Evolutionary conservation across 2,113 vertebrate genomes (phyloP).

Genomic region (Mesoclemmys tuberculata): DNA sequence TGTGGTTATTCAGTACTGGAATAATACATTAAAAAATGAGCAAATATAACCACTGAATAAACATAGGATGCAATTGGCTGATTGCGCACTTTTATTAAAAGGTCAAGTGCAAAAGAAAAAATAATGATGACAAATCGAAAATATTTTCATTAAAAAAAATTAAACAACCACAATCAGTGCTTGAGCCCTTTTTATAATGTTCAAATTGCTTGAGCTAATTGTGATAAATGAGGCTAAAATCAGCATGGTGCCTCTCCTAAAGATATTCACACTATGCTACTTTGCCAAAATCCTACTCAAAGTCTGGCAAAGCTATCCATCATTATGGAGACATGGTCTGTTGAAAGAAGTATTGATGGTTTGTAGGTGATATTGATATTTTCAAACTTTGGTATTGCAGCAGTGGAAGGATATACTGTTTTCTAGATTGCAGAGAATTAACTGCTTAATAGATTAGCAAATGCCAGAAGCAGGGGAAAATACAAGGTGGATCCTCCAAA

Average conservation of each 20-base stretch:
- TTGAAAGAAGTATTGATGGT: background rate
- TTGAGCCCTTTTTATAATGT: conserved; percentile 5
- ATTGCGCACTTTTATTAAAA: conserved; percentile 46
- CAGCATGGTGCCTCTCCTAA: background rate
- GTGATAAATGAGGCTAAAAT: conserved; percentile 34
- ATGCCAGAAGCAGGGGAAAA: background rate
- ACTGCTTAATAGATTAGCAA: background rate
- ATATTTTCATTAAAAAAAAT: conserved; percentile 58
- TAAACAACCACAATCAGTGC: conserved; percentile 5
- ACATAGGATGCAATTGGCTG: background rate
- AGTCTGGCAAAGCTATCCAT: conserved; percentile 17
- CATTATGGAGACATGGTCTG: background rate
- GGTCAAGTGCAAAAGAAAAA: conserved; percentile 56
- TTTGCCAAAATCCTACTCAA: conserved; percentile 3
- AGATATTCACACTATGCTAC: background rate
- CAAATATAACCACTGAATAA: conserved; percentile 28
- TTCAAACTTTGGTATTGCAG: background rate
- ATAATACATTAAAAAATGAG: background rate
- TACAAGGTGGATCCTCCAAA: background rate
- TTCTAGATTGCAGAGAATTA: background rate
- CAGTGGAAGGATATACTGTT: background rate
- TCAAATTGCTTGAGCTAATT: conserved; percentile 52
- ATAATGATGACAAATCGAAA: conserved; percentile 28
- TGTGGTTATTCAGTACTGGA: background rate
- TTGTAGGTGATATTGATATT: background rate